Evolutionary conservation across 2,888 invertebrate species (phyloP).

Genomic region (Caenorhabditis drosophilae): DNA sequence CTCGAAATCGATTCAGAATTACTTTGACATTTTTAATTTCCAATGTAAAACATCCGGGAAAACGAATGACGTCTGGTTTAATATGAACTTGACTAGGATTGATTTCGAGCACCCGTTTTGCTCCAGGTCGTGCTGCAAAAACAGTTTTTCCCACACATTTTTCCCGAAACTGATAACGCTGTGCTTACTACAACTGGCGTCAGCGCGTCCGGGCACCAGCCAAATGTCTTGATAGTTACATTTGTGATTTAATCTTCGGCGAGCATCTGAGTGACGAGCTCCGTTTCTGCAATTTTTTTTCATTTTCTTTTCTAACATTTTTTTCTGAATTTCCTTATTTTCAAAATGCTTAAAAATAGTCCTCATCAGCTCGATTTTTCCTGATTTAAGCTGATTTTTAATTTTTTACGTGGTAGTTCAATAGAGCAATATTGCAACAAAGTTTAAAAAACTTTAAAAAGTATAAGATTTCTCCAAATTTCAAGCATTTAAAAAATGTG

Average conservation of each 20-base stretch:
- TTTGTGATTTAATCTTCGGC: slow-evolving; percentile 39
- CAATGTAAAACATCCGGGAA: slow-evolving; percentile 69
- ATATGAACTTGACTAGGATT: slow-evolving; percentile 63
- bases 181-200: slow-evolving; percentile 66
- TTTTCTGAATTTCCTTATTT: too few species aligned
- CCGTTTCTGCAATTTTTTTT: too few species aligned
- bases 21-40: slow-evolving; percentile 65
- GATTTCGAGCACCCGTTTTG: slow-evolving; percentile 62
- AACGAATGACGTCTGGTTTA: slow-evolving; percentile 64
- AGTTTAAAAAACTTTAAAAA: too few species aligned
- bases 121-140: slow-evolving; percentile 60
- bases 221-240: slow-evolving; percentile 68
- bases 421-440: too few species aligned
- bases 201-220: slow-evolving; percentile 67
- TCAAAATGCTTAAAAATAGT: too few species aligned
- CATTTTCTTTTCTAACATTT: too few species aligned
- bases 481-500: too few species aligned
- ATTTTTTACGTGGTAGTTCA: too few species aligned
- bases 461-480: too few species aligned
- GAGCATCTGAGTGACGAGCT: slow-evolving; percentile 28
- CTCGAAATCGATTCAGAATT: slow-evolving; percentile 1
- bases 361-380: too few species aligned
- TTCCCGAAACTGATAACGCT: neutral
- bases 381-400: too few species aligned
- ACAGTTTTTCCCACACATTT: neutral